Conservation (phyloP, 2,888 invertebrate species). For the Trissonchulus latispiculum region DNA sequence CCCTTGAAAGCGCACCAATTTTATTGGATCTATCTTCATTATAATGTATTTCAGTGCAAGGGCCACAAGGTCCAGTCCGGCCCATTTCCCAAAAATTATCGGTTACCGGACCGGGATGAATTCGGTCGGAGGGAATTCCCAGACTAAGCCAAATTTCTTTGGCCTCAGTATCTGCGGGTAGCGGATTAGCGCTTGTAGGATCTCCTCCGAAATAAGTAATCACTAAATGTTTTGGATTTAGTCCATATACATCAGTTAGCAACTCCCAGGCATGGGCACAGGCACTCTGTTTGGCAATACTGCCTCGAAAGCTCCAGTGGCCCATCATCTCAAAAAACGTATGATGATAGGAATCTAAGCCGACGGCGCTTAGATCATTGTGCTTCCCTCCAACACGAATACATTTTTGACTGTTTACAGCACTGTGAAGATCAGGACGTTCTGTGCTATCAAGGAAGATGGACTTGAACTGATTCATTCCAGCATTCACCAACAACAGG, state of each 20-base stretch:
- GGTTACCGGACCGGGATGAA: neutral
- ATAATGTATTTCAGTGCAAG: slow-evolving; percentile 95
- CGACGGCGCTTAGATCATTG: no score
- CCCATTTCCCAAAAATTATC: slow-evolving; percentile 21
- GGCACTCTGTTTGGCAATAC: slow-evolving; percentile 26
- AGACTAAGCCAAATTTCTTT: slow-evolving; percentile 12
- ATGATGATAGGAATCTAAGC: no score
- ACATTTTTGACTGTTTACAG: no score
- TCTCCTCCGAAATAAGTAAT: slow-evolving; percentile 80
- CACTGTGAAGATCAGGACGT: no score
- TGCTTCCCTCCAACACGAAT: no score
- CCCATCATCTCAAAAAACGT: slow-evolving; percentile 97
- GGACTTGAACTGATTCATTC: slow-evolving; percentile 95
- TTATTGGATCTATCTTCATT: no score
- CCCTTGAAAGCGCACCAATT: slow-evolving; percentile 65
- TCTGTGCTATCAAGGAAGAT: slow-evolving; percentile 70
- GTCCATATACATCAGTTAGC: slow-evolving; percentile 64
- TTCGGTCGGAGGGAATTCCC: neutral
- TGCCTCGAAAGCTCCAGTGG: slow-evolving; percentile 37
- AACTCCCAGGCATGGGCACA: slow-evolving; percentile 56
- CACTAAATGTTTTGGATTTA: slow-evolving; percentile 66
- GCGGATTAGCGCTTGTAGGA: neutral
- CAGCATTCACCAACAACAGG: slow-evolving; percentile 85
- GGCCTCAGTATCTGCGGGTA: slow-evolving; percentile 1
- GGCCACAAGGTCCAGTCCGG: slow-evolving; percentile 48